phyloP scores from a whole-genome alignment of 2,797 vertebrate species.

The Hyperoplus immaculatus region DNA sequence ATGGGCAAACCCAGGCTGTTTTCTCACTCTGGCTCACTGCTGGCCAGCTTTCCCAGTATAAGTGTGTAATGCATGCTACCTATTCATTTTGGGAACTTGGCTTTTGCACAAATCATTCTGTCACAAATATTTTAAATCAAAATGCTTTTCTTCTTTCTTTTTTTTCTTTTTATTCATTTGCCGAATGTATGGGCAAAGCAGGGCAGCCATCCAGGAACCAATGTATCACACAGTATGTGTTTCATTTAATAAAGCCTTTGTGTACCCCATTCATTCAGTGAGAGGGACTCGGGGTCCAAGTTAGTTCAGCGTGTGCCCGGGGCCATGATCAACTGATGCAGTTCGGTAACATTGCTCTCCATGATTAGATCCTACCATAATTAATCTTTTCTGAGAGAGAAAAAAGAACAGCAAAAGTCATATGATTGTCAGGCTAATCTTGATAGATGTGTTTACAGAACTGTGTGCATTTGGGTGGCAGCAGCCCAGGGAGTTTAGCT shows the following conservation, averaged over 20 bases:
- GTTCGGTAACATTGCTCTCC: constrained; percentile 42
- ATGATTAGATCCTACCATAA: constrained; percentile 45
- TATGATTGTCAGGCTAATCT: constrained; percentile 32
- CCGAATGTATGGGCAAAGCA: background rate
- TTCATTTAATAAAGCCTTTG: constrained; percentile 54
- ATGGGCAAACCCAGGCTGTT: constrained; percentile 47
- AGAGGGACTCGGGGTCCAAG: constrained; percentile 14
- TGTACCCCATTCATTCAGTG: constrained; percentile 25
- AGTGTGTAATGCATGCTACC: background rate
- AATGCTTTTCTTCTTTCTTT: constrained; percentile 37
- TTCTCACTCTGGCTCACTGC: constrained; percentile 30
- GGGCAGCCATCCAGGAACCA: constrained; percentile 41
- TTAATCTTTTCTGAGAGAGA: constrained; percentile 45
- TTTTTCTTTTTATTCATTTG: constrained; percentile 37
- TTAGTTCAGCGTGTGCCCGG: constrained; percentile 15
- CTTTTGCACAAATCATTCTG: constrained; percentile 24
- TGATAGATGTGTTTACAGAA: constrained; percentile 14
- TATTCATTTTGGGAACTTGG: constrained; percentile 16
- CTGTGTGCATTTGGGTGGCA: constrained; percentile 51
- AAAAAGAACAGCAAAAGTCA: constrained; percentile 15
- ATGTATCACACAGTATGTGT: constrained; percentile 32
- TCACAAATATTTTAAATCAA: constrained; percentile 30
- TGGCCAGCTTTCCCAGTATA: constrained; percentile 19
- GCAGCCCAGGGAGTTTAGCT: constrained; percentile 59
- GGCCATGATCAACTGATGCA: constrained; percentile 35